These are phyloP conservation scores for Aradus depressus DNA, from an alignment of 2,888 invertebrate genomes.

Conservation along the genomic window DNA sequence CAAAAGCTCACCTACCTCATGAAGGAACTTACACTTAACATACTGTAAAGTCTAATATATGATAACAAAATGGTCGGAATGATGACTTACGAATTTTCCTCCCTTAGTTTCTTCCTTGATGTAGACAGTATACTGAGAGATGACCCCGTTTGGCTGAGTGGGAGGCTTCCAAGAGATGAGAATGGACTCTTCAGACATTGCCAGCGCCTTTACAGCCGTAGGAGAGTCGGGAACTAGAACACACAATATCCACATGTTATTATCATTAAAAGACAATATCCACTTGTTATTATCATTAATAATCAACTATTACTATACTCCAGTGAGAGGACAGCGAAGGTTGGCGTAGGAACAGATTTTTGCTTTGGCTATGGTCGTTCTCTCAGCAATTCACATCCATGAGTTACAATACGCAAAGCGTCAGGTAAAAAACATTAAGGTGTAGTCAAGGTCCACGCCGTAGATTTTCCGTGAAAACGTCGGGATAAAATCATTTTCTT, in stretches of 20 bases:
- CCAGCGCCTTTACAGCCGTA: conserved; percentile 81
- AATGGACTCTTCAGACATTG: conserved; percentile 84
- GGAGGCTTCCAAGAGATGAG: conserved; percentile 91
- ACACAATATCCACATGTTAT: background rate
- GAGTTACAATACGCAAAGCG: too few relatives aligned
- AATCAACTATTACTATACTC: background rate
- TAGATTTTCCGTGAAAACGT: too few relatives aligned
- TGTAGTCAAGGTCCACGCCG: too few relatives aligned
- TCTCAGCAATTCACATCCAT: too few relatives aligned
- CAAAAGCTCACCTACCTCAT: too few relatives aligned
- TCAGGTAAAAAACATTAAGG: too few relatives aligned
- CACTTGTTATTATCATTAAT: background rate
- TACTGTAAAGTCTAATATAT: too few relatives aligned
- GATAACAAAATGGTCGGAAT: background rate
- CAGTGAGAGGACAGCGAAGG: too few relatives aligned
- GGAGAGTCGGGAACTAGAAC: conserved; percentile 82
- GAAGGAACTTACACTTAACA: too few relatives aligned
- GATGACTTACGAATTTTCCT: conserved; percentile 34
- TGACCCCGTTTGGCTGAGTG: conserved; percentile 81
- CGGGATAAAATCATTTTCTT: too few relatives aligned
- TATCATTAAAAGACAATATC: background rate
- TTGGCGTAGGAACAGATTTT: too few relatives aligned
- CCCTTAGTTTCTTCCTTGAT: conserved; percentile 35
- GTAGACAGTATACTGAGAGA: conserved; percentile 88
- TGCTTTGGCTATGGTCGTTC: too few relatives aligned